These are phyloP conservation scores for Osedax frankpressi DNA, from an alignment of 2,888 invertebrate genomes.

Conservation along the genomic window DNA sequence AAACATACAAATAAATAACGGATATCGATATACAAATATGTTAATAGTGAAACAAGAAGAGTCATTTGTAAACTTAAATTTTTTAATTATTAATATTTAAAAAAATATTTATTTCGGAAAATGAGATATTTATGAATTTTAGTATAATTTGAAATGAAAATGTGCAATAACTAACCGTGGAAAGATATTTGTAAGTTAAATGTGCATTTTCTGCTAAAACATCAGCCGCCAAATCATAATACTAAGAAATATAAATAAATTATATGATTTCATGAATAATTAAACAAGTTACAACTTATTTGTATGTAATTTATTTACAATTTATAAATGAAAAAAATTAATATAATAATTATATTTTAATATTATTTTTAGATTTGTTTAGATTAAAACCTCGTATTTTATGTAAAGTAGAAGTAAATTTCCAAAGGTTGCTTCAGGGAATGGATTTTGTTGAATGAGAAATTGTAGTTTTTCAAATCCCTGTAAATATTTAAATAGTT, in stretches of 20 bases:
- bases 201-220: slow-evolving; percentile 92
- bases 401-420: slow-evolving; percentile 86
- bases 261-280: too few relatives aligned
- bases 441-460: slow-evolving; percentile 82
- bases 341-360: too few relatives aligned
- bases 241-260: too few relatives aligned
- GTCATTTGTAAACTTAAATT: too few relatives aligned
- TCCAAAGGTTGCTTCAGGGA: slow-evolving; percentile 92
- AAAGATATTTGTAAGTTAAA: slow-evolving; percentile 82
- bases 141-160: not conserved
- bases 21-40: too few relatives aligned
- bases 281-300: not conserved
- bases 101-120: too few relatives aligned
- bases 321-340: not conserved
- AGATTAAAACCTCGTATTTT: slow-evolving; percentile 72
- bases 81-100: too few relatives aligned
- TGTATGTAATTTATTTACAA: not conserved
- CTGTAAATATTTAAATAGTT: slow-evolving; percentile 62
- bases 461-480: slow-evolving; percentile 89
- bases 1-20: too few relatives aligned
- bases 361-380: too few relatives aligned
- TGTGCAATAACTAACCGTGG: slow-evolving; percentile 53
- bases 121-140: not conserved
- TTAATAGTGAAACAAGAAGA: too few relatives aligned
- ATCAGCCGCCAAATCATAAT: slow-evolving; percentile 92